These are phyloP conservation scores for Petrolisthes manimaculis DNA, from an alignment of 2,888 invertebrate genomes.

Conservation along the genomic window DNA sequence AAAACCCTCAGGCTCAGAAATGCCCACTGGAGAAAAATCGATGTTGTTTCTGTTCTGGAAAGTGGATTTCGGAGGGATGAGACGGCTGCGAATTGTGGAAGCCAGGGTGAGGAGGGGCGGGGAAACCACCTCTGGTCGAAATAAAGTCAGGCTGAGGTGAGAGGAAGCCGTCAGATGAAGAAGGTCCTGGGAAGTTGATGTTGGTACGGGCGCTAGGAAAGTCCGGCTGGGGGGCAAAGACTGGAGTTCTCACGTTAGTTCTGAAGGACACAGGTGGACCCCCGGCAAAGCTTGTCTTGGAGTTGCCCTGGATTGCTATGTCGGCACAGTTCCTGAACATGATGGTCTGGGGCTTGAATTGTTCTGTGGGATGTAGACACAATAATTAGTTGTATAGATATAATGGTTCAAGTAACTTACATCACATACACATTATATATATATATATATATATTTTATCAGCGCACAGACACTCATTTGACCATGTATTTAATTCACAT, in stretches of 20 bases:
- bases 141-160: background rate
- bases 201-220: background rate
- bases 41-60: conserved; percentile 6
- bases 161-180: background rate
- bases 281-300: conserved; percentile 29
- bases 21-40: background rate
- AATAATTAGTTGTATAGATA: background rate
- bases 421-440: background rate
- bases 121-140: background rate
- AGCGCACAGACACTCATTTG: too few relatives aligned
- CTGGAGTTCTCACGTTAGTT: background rate
- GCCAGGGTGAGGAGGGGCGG: background rate
- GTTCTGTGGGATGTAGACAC: conserved; percentile 28
- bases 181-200: too few relatives aligned
- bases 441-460: conserved; percentile 3
- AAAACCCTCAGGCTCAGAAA: background rate
- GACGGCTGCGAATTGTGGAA: background rate
- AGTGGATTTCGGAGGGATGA: background rate
- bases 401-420: too few relatives aligned
- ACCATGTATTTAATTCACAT: too few relatives aligned
- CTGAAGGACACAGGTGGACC: conserved; percentile 24
- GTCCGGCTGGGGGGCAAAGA: background rate
- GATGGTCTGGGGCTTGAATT: conserved; percentile 57
- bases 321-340: conserved; percentile 65
- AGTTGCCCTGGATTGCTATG: conserved; percentile 51